Base-by-base conservation (phyloP, 2,888 invertebrate species). In the Harpagoxenus sublaevis region DNA sequence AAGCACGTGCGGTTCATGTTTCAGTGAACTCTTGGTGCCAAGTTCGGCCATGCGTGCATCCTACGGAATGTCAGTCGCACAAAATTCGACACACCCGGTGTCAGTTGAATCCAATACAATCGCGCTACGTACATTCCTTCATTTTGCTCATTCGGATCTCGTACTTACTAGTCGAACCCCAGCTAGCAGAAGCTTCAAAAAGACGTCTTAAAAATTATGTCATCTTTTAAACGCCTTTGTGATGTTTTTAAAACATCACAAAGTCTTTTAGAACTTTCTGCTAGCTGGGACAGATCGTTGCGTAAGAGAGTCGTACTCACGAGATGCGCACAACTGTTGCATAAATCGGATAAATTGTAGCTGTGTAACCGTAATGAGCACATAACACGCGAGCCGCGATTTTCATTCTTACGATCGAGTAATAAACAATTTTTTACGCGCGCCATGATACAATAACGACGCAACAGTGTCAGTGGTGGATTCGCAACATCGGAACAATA, bases 1-100 rank as follows among this genome's bases (percentile, higher is more conserved):
- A 60, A 28, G 18, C 51, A 57, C 73, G 71, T 60, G 45, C 39
- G 70, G 51, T 75, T 48, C 65, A 45, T 70, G 85, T 83, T 83
- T 84, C 84, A 86, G 84, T 86, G 86, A 90, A 89, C 87, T 57
- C 83, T 31, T 45, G 42, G 68, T 73, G 82, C 39, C 71, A 57
- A 51, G 84, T 84, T 84, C 88, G 85, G 68, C 91, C 86, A 88
- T 83, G 86, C 92, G 87, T 92, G 79, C 9, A 86, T 91, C 91
- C 89, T 86, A 84, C 48, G 75, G 68, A 71, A 75, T 65, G 84
- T 48, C 71, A 57, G 53, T 65, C 83, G 81, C 71, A 42, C 84
- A 85, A 87, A 35, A 71, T n/a, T 60, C 48, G 35, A 79, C 57
- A 77, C 53, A 12, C 28, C 18, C 51, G 23, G 9, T 15, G 6